Percentiles rank a stretch among this genome's conserved stretches.
Evolutionary conservation across 2,888 invertebrate species (phyloP).

Genomic region (Callimorpha dominula): DNA sequence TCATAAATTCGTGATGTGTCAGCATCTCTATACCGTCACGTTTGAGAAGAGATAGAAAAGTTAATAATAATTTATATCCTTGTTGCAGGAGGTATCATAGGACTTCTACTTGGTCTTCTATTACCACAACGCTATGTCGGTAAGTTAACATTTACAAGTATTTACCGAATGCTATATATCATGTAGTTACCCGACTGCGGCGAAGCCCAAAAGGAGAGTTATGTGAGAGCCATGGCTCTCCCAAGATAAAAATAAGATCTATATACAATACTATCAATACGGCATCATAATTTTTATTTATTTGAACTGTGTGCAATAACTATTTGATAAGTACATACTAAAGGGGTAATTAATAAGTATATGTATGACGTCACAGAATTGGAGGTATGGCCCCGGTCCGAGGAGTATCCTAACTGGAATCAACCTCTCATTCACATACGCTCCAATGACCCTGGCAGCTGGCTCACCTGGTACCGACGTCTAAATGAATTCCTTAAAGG

Average conservation of each 20-base stretch:
- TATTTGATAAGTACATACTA: too few species aligned
- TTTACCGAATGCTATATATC: too few species aligned
- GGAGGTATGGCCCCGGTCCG: conserved; percentile 80
- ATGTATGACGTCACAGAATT: conserved; percentile 59
- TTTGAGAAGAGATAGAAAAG: too few species aligned
- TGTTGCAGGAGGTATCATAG: conserved; percentile 70
- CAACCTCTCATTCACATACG: conserved; percentile 79
- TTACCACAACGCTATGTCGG: conserved; percentile 75
- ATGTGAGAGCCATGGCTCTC: too few species aligned
- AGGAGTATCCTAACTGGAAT: conserved; percentile 71
- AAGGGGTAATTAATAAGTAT: neutral
- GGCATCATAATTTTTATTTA: too few species aligned
- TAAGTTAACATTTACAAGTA: conserved; percentile 57
- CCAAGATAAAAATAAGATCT: too few species aligned
- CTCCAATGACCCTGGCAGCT: conserved; percentile 75
- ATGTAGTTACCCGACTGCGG: too few species aligned
- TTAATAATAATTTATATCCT: conserved; percentile 6
- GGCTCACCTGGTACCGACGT: conserved; percentile 77
- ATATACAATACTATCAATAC: too few species aligned
- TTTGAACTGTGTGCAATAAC: too few species aligned
- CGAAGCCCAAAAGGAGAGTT: too few species aligned
- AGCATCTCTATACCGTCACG: too few species aligned
- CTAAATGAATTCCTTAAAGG: conserved; percentile 78
- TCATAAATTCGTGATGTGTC: too few species aligned
- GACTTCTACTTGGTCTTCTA: conserved; percentile 70